These are phyloP conservation scores for Antrozous pallidus DNA, from an alignment of 2,797 vertebrate species.

Conservation along the genomic window DNA sequence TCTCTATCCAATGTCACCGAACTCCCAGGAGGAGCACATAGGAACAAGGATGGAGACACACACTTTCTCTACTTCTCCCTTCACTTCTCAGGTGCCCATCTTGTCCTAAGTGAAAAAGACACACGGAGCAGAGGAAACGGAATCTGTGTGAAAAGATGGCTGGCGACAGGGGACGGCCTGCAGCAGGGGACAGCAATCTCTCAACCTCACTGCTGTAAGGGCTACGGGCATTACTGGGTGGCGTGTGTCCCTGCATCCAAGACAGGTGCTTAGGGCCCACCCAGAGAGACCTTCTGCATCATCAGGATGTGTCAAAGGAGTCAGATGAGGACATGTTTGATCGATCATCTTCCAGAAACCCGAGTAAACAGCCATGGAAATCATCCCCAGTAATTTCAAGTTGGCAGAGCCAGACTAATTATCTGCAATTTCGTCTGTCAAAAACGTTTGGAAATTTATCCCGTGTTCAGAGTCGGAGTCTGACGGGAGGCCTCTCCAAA, in stretches of 20 bases:
- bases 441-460: conserved; percentile 55
- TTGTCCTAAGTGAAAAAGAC: not conserved
- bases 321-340: conserved; percentile 54
- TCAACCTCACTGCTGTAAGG: not conserved
- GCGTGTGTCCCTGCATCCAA: not conserved
- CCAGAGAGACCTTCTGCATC: not conserved
- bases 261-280: not conserved
- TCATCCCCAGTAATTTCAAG: conserved; percentile 59
- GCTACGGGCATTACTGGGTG: not conserved
- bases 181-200: not conserved
- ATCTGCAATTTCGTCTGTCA: conserved; percentile 70
- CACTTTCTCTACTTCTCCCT: not conserved
- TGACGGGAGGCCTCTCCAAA: not conserved
- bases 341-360: conserved; percentile 48
- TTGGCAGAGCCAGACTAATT: conserved; percentile 67
- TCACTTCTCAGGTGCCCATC: not conserved
- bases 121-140: not conserved
- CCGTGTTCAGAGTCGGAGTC: not conserved
- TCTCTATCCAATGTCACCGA: not conserved
- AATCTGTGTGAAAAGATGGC: conserved; percentile 1
- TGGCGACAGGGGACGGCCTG: not conserved
- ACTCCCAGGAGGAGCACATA: not conserved
- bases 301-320: not conserved
- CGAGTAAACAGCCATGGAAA: conserved; percentile 49
- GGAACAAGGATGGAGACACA: not conserved